Base-by-base conservation (phyloP, 2,797 vertebrate species). In the Enteromius afrohamiltoni region DNA sequence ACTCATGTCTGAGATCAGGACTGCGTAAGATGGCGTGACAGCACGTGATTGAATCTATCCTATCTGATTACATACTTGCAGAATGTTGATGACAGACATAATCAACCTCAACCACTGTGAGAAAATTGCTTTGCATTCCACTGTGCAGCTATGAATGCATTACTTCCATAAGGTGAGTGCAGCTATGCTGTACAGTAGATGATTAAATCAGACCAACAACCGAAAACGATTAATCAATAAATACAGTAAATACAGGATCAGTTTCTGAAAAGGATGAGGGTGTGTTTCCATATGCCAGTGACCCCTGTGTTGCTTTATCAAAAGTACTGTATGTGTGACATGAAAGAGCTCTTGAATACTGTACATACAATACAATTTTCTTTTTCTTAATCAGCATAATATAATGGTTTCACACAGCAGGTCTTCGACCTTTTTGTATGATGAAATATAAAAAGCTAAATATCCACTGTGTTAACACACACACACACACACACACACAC, bases 1-100 rank as follows among this genome's bases (percentile, higher is more conserved):
- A 70, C 49, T 83, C 40, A 64, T 82, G 87, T 84, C 84, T 81
- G 65, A 84, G 79, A 47, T 73, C 70, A 74, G 58, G 70, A 82
- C 60, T 79, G 82, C 26, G 53, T 83, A 55, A 82, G 77, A 77
- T 62, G 80, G 70, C 51, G 14, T 88, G 82, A 88, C 85, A 84
- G 84, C 75, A 83, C 34, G 42, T 86, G 86, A 88, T 88, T 88
- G 83, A 87, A 88, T 78, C 85, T 84, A 85, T 88, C 87, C 85
- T 88, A 86, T 87, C 85, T 79, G 83, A 85, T 88, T 84, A 88
- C 65, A 70, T 85, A 80, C 64, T 76, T 64, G 34, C 58, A 73
- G 75, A 69, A 64, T 82, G 29, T 40, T 3, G 49, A 76, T 83
- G 87, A 88, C 87, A 84, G 34, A 64, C 69, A 83, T 60, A 88